A percentile compares a stretch with the other conserved stretches of the same genome.
Conservation (phyloP, 1,140 invertebrate species). For the Drosophila punjabiensis region DNA sequence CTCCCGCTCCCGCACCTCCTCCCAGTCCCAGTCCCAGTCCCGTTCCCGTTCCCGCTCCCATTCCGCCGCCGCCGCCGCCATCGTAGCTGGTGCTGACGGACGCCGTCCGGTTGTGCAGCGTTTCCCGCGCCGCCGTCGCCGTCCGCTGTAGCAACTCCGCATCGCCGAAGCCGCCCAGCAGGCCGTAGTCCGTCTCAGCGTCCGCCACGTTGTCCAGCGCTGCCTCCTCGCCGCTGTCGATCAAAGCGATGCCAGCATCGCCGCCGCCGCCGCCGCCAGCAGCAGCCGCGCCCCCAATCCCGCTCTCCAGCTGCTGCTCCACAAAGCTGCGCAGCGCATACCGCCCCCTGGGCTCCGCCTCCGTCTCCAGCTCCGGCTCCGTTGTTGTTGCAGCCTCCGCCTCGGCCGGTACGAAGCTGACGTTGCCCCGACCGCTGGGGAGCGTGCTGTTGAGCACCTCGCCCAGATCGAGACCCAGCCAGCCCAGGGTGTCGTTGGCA, state of each 20-base stretch:
- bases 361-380: neutral
- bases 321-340: conserved; percentile 70
- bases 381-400: neutral
- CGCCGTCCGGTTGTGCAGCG: conserved; percentile 45
- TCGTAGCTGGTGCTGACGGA: conserved; percentile 21
- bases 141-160: conserved; percentile 62
- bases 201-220: conserved; percentile 68
- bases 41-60: neutral
- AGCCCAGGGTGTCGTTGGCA: conserved; percentile 61
- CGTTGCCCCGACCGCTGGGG: conserved; percentile 19
- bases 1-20: conserved; percentile 6
- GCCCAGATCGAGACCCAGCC: conserved; percentile 60
- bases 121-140: conserved; percentile 34
- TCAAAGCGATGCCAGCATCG: conserved; percentile 70
- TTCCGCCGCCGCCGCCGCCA: too few relatives aligned
- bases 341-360: conserved; percentile 5
- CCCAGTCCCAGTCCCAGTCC: conserved; percentile 14
- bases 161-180: conserved; percentile 64
- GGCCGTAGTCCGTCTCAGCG: conserved; percentile 72
- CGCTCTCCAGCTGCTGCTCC: conserved; percentile 62
- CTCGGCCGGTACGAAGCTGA: neutral
- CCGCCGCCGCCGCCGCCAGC: conserved; percentile 2
- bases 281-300: conserved; percentile 2
- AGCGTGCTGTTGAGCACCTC: conserved; percentile 56
- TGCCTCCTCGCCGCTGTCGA: conserved; percentile 80